Base-by-base conservation (phyloP, 2,888 invertebrate genomes). In the Caenorhabditis doughertyi region DNA sequence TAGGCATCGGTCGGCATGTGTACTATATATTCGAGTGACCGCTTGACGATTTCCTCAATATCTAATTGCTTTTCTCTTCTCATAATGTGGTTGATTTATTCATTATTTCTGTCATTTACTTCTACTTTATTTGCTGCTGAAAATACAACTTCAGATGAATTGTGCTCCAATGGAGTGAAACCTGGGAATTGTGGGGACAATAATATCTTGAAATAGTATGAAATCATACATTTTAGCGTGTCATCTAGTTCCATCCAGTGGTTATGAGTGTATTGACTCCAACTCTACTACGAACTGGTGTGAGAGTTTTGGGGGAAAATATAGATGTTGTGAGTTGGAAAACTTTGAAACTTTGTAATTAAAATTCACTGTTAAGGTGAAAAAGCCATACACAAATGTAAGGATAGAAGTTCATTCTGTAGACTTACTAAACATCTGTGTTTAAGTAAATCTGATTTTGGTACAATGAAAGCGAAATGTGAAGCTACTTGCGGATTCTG, bases 401-500 rank as follows among this genome's bases (percentile, higher is more conserved):
- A 51, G 18, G 81, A 81, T 44, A 47, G 62, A 55, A 81, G 81
- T 44, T 35, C 62, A 49, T 81, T 81, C 67, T 81, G 81, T 39
- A 42, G 60, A 25, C 35, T 74, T 27, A 70, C 64, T 0, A 62
- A 53, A 11, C 74, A 74, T 49, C 44, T 74, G 27, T 81, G 81
- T 56, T 29, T 18, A 8, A 47, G 39, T 11, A 64, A 62, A 56
- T 64, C 68, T 25, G 55, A 62, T 49, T 81, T 81, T 16, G 47
- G 60, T 60, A 79, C 68, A 58, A 80, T 84, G 84, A 80, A 84
- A 56, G 42, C 72, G 23, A 80, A 76, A 39, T 84, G 84, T 49
- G 84, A 82, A n/a, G 77, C 79, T 21, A 80, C 84, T 3, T 84
- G 84, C 35, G 82, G 77, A n/a, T 79, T 83, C 64, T 84, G 84